These are phyloP conservation scores for Eupithecia subfuscata DNA, from an alignment of 2,888 invertebrate species.

Conservation along the genomic window DNA sequence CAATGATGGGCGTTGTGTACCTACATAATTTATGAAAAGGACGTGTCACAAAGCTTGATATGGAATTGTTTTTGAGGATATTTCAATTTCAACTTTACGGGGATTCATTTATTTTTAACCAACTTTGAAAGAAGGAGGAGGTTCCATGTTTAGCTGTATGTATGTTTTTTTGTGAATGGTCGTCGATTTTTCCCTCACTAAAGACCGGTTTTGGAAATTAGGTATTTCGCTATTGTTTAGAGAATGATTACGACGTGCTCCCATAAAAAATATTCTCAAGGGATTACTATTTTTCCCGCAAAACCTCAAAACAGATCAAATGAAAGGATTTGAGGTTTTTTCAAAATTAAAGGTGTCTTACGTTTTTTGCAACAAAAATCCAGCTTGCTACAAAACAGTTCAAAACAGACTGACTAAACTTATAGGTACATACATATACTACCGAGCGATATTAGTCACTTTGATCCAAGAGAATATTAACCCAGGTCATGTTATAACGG, in stretches of 20 bases:
- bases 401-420: not conserved
- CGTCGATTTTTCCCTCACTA: too few relatives aligned
- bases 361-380: not conserved
- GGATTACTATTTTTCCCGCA: too few relatives aligned
- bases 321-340: too few relatives aligned
- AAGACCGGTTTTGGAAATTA: too few relatives aligned
- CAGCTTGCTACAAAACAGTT: not conserved
- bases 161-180: too few relatives aligned
- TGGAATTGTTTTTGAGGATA: conserved; percentile 6
- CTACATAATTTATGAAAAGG: conserved; percentile 25
- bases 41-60: conserved; percentile 9
- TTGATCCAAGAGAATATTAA: not conserved
- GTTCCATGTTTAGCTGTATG: too few relatives aligned
- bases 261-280: too few relatives aligned
- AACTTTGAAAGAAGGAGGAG: too few relatives aligned
- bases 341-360: too few relatives aligned
- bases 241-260: too few relatives aligned
- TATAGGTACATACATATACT: not conserved
- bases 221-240: too few relatives aligned
- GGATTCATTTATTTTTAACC: not conserved
- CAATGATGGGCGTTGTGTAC: conserved; percentile 49
- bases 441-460: not conserved
- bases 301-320: too few relatives aligned
- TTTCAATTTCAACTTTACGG: not conserved
- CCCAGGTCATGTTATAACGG: not conserved